Base-by-base conservation (phyloP, 2,797 vertebrate species). In the Pangasius macronema region DNA sequence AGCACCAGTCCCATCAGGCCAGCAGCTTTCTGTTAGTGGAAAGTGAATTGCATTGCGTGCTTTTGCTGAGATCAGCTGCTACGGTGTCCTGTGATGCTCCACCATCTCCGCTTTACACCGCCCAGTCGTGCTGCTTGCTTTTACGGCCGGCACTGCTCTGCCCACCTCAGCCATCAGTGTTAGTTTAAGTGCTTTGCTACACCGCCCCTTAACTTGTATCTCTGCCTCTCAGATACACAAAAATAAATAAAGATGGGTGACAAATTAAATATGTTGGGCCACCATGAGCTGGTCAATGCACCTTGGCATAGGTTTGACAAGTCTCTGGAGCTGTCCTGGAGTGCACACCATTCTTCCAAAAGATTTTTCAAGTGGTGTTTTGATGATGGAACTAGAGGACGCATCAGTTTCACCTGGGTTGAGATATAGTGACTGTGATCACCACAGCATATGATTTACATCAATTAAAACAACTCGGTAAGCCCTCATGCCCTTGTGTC, bases 61-160 rank as follows among this genome's bases (percentile, higher is more conserved):
- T 77, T 89, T 88, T 80, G 87, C 85, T 82, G 85, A 87, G 88
- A 85, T 89, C 87, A 86, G 84, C 87, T 85, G 81, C 39, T 57
- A 87, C 36, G 16, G 33, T 70, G n/a, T 73, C 82, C 82, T 67
- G 33, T 18, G 59, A 84, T 86, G 83, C 79, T 83, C 83, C n/a
- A 27, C 18, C 57, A 30, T 72, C 55, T 87, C n/a, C 36, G 55
- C 81, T 59, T 36, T 79, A 82, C 86, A 59, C 61, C 16, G 65
- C 33, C 36, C 33, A 42, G 16, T 46, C 51, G 57, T 53, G 22
- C 39, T 49, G 72, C 82, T 87, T 76, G 68, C 55, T 57, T 81
- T 85, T 86, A 77, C 33, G 30, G 24, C n/a, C 22, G 57, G 68
- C 63, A 49, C 63, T 59, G 59, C 59, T 73, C 79, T 53, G 53